A percentile compares a stretch with the other conserved stretches of the same genome.
These are phyloP conservation scores for Eulacestoma nigropectus DNA, from an alignment of 2,113 vertebrate genomes.

Conservation along the genomic window DNA sequence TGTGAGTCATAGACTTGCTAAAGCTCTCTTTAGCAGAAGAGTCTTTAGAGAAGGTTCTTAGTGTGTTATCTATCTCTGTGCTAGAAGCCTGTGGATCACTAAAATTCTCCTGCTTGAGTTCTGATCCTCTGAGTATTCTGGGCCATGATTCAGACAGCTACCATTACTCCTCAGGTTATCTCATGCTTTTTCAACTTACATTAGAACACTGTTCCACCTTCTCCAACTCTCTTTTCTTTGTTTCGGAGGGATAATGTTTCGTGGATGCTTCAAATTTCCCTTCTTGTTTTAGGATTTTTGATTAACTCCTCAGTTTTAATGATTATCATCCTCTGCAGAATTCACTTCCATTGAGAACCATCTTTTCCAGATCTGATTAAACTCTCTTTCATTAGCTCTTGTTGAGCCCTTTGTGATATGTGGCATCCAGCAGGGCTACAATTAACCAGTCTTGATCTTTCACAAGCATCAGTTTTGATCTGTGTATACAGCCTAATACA, in stretches of 20 bases:
- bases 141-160: neutral
- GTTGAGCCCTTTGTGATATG: slow-evolving; percentile 51
- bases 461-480: neutral
- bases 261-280: slow-evolving; percentile 10
- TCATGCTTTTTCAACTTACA: neutral
- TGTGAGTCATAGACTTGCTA: neutral
- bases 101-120: neutral
- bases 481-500: neutral
- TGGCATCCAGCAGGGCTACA: slow-evolving; percentile 55
- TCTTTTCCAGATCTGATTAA: slow-evolving; percentile 65
- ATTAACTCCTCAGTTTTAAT: slow-evolving; percentile 67
- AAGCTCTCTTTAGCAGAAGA: neutral
- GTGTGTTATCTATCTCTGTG: neutral
- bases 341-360: slow-evolving; percentile 64
- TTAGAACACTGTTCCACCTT: neutral
- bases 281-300: slow-evolving; percentile 54
- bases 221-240: neutral
- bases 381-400: slow-evolving; percentile 63
- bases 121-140: neutral
- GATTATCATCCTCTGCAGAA: slow-evolving; percentile 64
- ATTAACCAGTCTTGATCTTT: slow-evolving; percentile 61
- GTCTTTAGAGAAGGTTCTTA: neutral
- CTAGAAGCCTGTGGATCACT: neutral
- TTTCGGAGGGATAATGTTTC: neutral
- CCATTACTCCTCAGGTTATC: neutral